Percentiles rank a stretch among this genome's conserved stretches.
phyloP scores from a whole-genome alignment of 2,113 vertebrate species.

The Cepphus grylle region DNA sequence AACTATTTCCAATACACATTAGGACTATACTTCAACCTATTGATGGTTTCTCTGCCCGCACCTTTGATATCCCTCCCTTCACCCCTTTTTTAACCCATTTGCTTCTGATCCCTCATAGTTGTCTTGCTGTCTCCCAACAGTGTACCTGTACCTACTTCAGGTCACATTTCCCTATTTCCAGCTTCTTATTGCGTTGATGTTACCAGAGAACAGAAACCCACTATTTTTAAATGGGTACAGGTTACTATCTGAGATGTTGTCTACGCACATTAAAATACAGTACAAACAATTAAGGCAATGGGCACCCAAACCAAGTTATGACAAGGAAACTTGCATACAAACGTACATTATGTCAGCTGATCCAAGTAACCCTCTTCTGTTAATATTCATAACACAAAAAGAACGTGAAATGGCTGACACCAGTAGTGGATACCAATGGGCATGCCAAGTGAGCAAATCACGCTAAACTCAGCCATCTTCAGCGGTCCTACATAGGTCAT shows the following conservation, averaged over 20 bases:
- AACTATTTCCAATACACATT: not conserved
- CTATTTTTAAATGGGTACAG: not conserved
- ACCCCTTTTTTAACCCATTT: not conserved
- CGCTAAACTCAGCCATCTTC: not conserved
- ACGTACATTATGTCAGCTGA: not conserved
- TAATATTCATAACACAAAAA: not conserved
- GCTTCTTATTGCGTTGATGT: not conserved
- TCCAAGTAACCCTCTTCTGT: not conserved
- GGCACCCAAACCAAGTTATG: not conserved
- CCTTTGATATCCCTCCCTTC: not conserved
- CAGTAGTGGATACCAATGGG: not conserved
- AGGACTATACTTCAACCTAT: not conserved
- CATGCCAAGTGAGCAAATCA: not conserved
- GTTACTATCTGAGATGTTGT: not conserved
- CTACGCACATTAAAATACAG: not conserved
- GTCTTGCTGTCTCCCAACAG: not conserved
- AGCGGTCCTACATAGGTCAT: not conserved
- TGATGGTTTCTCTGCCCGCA: not conserved
- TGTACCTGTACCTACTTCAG: not conserved
- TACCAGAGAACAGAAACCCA: not conserved
- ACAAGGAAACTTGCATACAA: not conserved
- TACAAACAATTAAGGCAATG: not conserved
- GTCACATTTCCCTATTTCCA: not conserved
- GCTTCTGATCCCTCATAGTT: not conserved
- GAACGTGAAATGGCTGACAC: not conserved